Conservation (phyloP, 2,113 vertebrate species). For the Castor canadensis region DNA sequence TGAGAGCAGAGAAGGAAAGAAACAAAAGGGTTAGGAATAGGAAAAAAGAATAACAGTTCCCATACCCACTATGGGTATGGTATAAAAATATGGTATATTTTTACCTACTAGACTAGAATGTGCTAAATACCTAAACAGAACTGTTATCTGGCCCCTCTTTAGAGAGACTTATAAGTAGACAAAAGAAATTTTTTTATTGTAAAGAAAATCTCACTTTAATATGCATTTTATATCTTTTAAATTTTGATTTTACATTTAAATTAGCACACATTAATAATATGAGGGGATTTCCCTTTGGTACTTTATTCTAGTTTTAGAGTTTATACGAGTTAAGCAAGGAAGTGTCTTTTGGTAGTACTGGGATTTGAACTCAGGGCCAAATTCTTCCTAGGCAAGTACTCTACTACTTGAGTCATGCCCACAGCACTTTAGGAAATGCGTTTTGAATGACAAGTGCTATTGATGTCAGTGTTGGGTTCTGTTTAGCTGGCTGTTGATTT, state of each 20-base stretch:
- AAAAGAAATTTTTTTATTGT: too few relatives aligned
- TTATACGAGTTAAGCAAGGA: neutral
- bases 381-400: too few relatives aligned
- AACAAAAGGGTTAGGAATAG: fast-evolving
- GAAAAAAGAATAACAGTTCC: neutral
- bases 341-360: too few relatives aligned
- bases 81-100: neutral
- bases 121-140: neutral
- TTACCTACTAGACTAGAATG: neutral
- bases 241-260: too few relatives aligned
- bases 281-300: too few relatives aligned
- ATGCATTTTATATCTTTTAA: too few relatives aligned
- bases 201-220: too few relatives aligned
- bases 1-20: neutral
- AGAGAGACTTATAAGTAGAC: neutral
- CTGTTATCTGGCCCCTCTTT: neutral
- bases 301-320: neutral
- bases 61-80: fast-evolving
- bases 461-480: neutral
- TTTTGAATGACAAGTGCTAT: neutral
- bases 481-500: neutral
- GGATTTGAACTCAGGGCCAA: too few relatives aligned
- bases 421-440: too few relatives aligned
- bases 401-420: too few relatives aligned
- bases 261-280: too few relatives aligned